Evolutionary conservation across 2,888 invertebrate species (phyloP).

Genomic region (Ligdia adustata): DNA sequence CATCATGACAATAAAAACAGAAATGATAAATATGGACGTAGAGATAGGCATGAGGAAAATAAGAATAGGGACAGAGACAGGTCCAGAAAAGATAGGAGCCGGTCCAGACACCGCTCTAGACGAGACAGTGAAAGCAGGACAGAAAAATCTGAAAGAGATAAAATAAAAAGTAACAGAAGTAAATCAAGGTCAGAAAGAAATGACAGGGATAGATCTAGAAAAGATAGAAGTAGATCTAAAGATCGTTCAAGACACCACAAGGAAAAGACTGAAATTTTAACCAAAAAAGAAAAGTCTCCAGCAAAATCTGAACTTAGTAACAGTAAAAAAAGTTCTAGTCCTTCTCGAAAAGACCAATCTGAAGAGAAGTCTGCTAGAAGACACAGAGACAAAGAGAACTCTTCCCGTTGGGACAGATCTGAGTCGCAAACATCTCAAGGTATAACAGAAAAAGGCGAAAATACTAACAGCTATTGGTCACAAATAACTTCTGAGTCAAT

Average conservation of each 20-base stretch:
- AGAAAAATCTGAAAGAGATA: background rate
- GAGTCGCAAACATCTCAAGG: conserved; percentile 6
- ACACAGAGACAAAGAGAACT: conserved; percentile 23
- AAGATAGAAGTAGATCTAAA: conserved; percentile 1
- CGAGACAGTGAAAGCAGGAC: conserved; percentile 12
- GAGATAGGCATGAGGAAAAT: conserved; percentile 50
- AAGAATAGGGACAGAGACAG: conserved; percentile 35
- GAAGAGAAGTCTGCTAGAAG: conserved; percentile 29
- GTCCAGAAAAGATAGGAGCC: conserved; percentile 27
- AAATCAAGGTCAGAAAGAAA: conserved; percentile 12
- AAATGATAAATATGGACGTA: conserved; percentile 40
- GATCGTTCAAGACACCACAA: background rate
- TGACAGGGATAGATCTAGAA: conserved; percentile 4
- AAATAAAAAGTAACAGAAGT: background rate
- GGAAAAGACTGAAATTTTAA: conserved; percentile 25
- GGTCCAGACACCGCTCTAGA: conserved; percentile 28
- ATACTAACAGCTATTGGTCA: conserved; percentile 20
- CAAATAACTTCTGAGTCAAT: conserved; percentile 1
- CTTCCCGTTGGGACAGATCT: conserved; percentile 7
- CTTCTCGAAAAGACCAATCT: conserved; percentile 6
- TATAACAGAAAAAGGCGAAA: too few species aligned
- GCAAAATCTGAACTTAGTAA: background rate
- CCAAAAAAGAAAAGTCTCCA: conserved; percentile 9
- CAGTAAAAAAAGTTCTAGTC: background rate
- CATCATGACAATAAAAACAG: conserved; percentile 38